Base-by-base conservation (phyloP, 1,140 invertebrate genomes). In the Oscheius sp. region DNA sequence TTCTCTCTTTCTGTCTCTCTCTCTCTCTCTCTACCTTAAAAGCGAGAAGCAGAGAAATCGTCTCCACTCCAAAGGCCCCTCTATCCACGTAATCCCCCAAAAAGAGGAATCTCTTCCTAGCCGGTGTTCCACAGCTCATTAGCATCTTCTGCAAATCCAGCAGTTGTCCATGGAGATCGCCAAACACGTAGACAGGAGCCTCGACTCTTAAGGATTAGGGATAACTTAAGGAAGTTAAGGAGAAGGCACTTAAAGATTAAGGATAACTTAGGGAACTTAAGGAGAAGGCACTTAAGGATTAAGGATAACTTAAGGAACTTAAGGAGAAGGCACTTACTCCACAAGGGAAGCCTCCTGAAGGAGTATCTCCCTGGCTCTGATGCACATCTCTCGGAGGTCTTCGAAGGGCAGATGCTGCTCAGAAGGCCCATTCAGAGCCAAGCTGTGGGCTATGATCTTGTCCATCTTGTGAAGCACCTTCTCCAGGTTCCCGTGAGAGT, bases 11-110 rank as follows among this genome's bases (percentile, higher is more conserved):
- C n/a, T n/a, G n/a, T n/a, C n/a, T n/a, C n/a, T n/a, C n/a, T n/a
- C n/a, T n/a, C n/a, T n/a, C n/a, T n/a, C n/a, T n/a, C n/a, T n/a
- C n/a, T n/a, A n/a, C n/a, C 90, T 98, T 98, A 86, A 97, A 89
- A 85, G 95, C 92, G 94, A 94, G 97, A 87, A 97, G 90, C 89
- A 97, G 80, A 81, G 87, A 88, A 64, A 89, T 88, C 15, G 93
- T 92, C 91, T 98, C 95, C 90, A 97, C 97, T 91, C 94, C 96
- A 90, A 97, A 97, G 90, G 97, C 96, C 87, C 95, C 95, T 90
- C 95, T 90, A 89, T 99, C 95, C 87, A 99, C 95, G 88, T 98
- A 99, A 89, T 99, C 95, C 82, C 95, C 95, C 85, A 99, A 90
- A 89, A 99, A 98, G 88, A 99, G 91, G 91, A 98, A 99, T 89